Percentiles rank a stretch among this genome's conserved stretches.
Conservation (phyloP, 2,888 invertebrate genomes). For the Serrognathus titanus region DNA sequence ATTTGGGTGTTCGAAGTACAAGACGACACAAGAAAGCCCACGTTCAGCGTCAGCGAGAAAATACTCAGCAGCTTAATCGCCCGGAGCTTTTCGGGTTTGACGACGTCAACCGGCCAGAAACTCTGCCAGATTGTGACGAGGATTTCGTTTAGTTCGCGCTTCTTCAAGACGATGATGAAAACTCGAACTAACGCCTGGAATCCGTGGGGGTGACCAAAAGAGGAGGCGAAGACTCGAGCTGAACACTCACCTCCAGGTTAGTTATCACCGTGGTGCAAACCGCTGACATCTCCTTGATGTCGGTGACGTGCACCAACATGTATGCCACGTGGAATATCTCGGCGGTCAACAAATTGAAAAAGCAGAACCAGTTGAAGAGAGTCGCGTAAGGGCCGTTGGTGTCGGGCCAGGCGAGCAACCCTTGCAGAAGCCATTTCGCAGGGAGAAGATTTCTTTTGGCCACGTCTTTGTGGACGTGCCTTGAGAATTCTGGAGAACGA, state of each 20-base stretch:
- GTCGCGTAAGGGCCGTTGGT: background rate
- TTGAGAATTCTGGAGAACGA: constrained; percentile 13
- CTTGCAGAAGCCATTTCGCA: constrained; percentile 13
- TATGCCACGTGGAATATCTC: constrained; percentile 13
- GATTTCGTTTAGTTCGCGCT: constrained; percentile 8
- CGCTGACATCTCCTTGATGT: constrained; percentile 7
- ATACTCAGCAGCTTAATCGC: background rate
- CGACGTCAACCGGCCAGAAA: constrained; percentile 10
- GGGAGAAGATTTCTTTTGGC: constrained; percentile 8
- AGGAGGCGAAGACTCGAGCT: background rate
- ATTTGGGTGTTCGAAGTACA: constrained; percentile 6
- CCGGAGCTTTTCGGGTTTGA: background rate
- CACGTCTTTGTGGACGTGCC: constrained; percentile 4
- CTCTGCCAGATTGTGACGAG: constrained; percentile 11
- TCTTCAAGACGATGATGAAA: constrained; percentile 13
- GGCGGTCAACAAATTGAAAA: constrained; percentile 10
- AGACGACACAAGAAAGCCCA: background rate
- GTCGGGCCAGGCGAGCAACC: constrained; percentile 14
- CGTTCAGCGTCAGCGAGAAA: background rate
- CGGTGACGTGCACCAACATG: constrained; percentile 5
- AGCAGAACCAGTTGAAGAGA: constrained; percentile 9
- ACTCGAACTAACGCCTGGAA: constrained; percentile 13
- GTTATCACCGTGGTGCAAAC: constrained; percentile 15
- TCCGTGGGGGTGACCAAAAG: background rate
- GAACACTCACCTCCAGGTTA: constrained; percentile 10